Base-by-base conservation (phyloP, 2,888 invertebrate genomes). In the Leptinotarsa tumamoca region DNA sequence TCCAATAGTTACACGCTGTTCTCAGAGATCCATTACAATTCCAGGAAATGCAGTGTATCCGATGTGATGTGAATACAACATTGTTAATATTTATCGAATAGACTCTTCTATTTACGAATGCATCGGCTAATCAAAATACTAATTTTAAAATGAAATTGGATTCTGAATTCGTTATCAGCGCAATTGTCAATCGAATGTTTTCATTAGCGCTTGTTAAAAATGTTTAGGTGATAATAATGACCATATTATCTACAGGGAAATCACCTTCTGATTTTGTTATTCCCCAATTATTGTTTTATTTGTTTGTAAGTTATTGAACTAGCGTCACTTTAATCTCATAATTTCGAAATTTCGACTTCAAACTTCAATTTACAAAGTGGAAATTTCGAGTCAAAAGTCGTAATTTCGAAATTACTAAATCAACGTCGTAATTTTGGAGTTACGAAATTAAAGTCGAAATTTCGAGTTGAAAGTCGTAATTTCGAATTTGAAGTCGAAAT, bases 71-170 rank as follows among this genome's bases (percentile, higher is more conserved):
- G 82, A 78, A 80, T 80, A 78, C 72, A 79, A 76, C 78, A 77
- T 79, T 78, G 78, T 81, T 80, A 79, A 80, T 79, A 80, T 79
- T 80, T 74, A 80, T 79, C 77, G 78, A 78, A 81, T 80, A 79
- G 68, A 74, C 66, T 67, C 21, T 33, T 67, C 76, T 80, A 79
- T 77, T 82, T 80, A 82, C 78, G 78, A 79, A 83, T 81, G 83
- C 80, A 82, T 78, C 78, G 77, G 78, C 80, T 78, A 83, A 84
- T 84, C 82, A 82, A 81, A 82, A 82, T 80, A 78, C 78, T 81
- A 79, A 82, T 84, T 82, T 80, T 78, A 80, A 78, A 79, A 69
- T 68, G 76, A 75, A 79, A 79, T 79, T 79, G 77, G 74, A 79
- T 73, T 68, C 66, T 73, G 73, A 76, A 78, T 78, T 74, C 61